Conservation (phyloP, 2,113 vertebrate genomes). For the Anarrhichthys ocellatus region DNA sequence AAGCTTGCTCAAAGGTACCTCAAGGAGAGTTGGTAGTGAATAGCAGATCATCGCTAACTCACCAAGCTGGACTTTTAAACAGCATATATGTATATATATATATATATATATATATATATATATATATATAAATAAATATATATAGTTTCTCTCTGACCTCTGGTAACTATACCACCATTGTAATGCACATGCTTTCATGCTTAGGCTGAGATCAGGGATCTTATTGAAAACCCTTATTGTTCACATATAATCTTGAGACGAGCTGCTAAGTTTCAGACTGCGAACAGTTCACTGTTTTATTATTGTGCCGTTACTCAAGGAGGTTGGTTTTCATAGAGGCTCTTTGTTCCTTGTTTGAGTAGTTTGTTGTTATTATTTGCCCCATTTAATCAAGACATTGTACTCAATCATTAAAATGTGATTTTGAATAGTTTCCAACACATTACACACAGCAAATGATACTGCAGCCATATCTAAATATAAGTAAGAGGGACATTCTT, state of each 20-base stretch:
- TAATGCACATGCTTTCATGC: neutral
- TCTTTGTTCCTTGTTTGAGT: constrained; percentile 39
- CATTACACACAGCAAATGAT: constrained; percentile 71
- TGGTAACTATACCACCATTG: neutral
- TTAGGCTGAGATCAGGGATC: neutral
- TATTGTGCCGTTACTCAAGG: constrained; percentile 8
- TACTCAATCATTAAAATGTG: constrained; percentile 66
- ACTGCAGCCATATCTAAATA: constrained; percentile 42
- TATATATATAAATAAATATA: neutral
- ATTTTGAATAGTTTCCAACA: constrained; percentile 65
- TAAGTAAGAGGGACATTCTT: neutral
- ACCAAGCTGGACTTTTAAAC: neutral
- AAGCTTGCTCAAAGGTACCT: constrained; percentile 10
- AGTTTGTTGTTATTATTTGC: constrained; percentile 61
- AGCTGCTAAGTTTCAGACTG: constrained; percentile 9
- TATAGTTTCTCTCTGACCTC: constrained; percentile 1
- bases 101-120: neutral
- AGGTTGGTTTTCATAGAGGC: constrained; percentile 16
- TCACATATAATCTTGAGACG: neutral
- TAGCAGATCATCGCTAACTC: neutral
- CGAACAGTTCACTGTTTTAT: constrained; percentile 16
- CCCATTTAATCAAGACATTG: constrained; percentile 56
- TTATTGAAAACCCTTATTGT: neutral
- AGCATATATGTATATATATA: no score
- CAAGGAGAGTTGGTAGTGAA: constrained; percentile 15